Percentiles rank a stretch among this genome's conserved stretches.
Evolutionary conservation across 2,113 vertebrate genomes (phyloP).

Genomic region (Amazona guildingii): DNA sequence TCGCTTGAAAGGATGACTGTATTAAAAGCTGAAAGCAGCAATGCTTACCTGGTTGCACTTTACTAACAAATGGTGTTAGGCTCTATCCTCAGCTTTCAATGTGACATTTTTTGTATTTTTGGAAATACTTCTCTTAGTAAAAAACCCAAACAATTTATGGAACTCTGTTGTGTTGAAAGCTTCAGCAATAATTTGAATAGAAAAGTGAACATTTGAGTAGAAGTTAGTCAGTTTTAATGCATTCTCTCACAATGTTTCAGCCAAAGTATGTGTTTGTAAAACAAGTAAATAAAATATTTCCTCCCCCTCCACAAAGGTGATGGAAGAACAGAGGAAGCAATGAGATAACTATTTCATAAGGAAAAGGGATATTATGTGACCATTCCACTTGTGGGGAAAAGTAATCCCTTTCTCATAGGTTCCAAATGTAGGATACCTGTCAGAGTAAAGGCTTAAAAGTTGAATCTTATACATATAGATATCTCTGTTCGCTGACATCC

Average conservation of each 20-base stretch:
- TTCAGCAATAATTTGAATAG: background rate
- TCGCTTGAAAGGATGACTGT: background rate
- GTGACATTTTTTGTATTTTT: background rate
- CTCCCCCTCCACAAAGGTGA: background rate
- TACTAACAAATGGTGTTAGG: background rate
- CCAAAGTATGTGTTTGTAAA: background rate
- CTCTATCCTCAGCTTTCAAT: background rate
- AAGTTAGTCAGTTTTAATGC: background rate
- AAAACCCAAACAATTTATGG: background rate
- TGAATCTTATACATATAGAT: background rate
- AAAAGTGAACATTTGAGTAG: background rate
- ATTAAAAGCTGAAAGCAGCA: background rate
- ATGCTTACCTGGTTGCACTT: background rate
- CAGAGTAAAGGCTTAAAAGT: background rate
- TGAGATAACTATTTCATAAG: background rate
- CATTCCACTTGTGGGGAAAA: background rate
- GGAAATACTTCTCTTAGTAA: background rate
- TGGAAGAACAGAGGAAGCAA: background rate
- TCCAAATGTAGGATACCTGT: background rate
- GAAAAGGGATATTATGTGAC: background rate
- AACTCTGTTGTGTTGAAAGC: background rate
- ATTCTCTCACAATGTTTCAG: background rate
- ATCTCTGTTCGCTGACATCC: background rate
- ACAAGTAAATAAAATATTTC: background rate
- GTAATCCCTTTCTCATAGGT: background rate